Evolutionary conservation across 2,888 invertebrate species (phyloP), one percentile per base, ranked within the genome.

Genomic region (Hyposoter didymator): DNA sequence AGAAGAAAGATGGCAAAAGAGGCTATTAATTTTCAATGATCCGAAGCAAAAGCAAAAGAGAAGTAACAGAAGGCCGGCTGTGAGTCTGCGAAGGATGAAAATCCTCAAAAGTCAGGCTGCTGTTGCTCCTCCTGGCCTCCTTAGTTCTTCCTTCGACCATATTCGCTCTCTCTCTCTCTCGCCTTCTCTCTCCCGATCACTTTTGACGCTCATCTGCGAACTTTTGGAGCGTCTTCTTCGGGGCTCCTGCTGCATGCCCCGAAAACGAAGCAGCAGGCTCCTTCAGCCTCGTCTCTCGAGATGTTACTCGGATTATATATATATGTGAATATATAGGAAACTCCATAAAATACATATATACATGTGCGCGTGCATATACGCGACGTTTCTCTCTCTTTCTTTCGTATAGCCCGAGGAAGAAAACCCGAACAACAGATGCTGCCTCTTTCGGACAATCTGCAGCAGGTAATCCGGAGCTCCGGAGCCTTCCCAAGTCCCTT

Each of bases 11-110:
- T 35, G 47, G 64, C 45, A 12, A 32, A 64, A 62, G 67, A 47
- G 81, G 87, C 90, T 89, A 92, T 92, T 92, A 92, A 92, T 92
- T 92, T 91, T 90, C 91, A 91, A 92, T 92, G 91, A 91, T 90
- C 88, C 87, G 85, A 88, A 83, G 66, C 64, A 74, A 69, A 78
- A 78, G 78, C 55, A 83, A 59, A 45, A 35, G n/a, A 70, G 47
- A 62, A 69, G 69, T 62, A 62, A 69, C 88, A 88, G 90, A 88
- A 88, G 87, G 89, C 91, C 92, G 91, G 92, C 92, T 92, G 92
- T 90, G 83, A 84, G 79, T 74, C 82, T 82, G 22, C 83, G 72
- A 76, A 66, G 84, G 87, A 89, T 90, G 87, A 88, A 89, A 90
- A 90, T 92, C 88, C 88, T 88, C 89, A 88, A 89, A 90, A 90